Base-by-base conservation (phyloP, 2,113 vertebrate species). In the Pluvianellus socialis region DNA sequence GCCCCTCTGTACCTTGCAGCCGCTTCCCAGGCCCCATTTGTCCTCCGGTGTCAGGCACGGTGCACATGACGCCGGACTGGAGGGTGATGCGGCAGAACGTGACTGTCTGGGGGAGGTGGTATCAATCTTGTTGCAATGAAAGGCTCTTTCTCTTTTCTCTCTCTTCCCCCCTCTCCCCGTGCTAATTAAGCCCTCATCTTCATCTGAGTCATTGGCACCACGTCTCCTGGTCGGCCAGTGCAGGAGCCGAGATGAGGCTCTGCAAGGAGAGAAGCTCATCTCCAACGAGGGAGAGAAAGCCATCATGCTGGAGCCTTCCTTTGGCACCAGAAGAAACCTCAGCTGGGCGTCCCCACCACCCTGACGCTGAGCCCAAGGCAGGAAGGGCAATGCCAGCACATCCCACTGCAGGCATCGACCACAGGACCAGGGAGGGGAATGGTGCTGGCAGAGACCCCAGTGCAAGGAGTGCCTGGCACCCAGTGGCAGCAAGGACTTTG, bases 161-260 rank as follows among this genome's bases (percentile, higher is more conserved):
- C 73, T 91, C 91, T 93, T 77, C 58, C 84, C 53, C 42, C 81
- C 82, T 93, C 96, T 90, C 45, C 91, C 88, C 17, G 67, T 86
- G 91, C 92, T 96, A 97, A 97, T 97, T 96, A 97, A 96, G 88
- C 96, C 92, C 83, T 97, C 96, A 52, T 97, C 95, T 97, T 94
- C 28, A 33, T 96, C 97, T 98, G 97, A 98, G 90, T 98, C 97
- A 97, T 90, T 95, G 86, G 94, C 94, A 97, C 85, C 81, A 97
- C 79, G 1, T 92, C 94, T 97, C 92, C 90, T 77, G 62, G 90
- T 50, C 63, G 49, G 93, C 97, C 97, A 84, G 80, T 38, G 81
- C 86, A 97, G 91, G 88, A 95, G 81, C 77, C 14, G 17, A 94
- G 76, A 12, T 1, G 6, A 83, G 81, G 62, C 27, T 90, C 79